Percentiles rank a stretch among this genome's conserved stretches.
Conservation (phyloP, 2,797 vertebrate species). For the Protosalanx chinensis region DNA sequence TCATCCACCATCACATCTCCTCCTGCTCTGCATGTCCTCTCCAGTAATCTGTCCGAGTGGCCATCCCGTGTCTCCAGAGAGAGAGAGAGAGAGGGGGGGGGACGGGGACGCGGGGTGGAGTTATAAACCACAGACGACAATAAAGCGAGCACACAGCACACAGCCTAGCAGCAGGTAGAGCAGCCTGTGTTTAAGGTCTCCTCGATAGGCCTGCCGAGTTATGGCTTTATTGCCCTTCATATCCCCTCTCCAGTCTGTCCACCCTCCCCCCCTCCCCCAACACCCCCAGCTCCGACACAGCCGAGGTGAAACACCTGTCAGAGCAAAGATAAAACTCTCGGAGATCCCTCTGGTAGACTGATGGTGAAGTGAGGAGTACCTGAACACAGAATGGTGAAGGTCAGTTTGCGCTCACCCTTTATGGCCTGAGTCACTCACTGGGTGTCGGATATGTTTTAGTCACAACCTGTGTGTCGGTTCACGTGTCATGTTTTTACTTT, state of each 20-base stretch:
- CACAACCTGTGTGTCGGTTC: not conserved
- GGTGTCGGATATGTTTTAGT: not conserved
- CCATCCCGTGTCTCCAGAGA: constrained; percentile 59
- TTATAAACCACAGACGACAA: constrained; percentile 73
- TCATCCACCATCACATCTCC: constrained; percentile 33
- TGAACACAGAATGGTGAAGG: constrained; percentile 31
- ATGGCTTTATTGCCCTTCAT: constrained; percentile 75
- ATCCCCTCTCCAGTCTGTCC: constrained; percentile 64
- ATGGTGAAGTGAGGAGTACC: constrained; percentile 48
- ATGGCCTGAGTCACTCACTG: not conserved
- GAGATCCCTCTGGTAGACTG: constrained; percentile 39
- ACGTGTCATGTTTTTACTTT: not conserved
- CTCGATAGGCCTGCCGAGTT: constrained; percentile 66
- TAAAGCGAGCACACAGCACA: constrained; percentile 61
- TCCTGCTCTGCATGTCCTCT: constrained; percentile 56
- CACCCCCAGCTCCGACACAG: constrained; percentile 25
- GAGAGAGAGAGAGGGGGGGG: constrained; percentile 33
- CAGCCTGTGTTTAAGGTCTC: constrained; percentile 63
- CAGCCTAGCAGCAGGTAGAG: constrained; percentile 71
- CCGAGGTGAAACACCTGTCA: constrained; percentile 74
- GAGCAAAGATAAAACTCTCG: constrained; percentile 67
- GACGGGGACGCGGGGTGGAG: not conserved
- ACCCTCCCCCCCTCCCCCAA: constrained; percentile 33
- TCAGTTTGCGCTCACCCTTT: not conserved
- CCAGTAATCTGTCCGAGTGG: constrained; percentile 53